Conservation (phyloP, 1,140 invertebrate species). For the Pristionchus pacificus region DNA sequence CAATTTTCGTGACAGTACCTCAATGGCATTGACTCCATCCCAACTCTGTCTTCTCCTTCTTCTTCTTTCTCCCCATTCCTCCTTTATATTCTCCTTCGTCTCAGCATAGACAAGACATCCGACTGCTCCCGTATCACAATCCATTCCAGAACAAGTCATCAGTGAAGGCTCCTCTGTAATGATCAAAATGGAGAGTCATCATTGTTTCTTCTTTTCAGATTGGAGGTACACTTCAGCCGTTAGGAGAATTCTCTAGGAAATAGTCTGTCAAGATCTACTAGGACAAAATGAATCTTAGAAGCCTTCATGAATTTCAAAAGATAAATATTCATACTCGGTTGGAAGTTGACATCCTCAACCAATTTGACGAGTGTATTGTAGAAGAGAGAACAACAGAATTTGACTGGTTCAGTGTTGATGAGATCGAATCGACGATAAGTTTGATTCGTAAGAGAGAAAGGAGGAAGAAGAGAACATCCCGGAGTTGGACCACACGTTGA, state of each 20-base stretch:
- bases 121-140: background rate
- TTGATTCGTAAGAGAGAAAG: no score
- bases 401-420: background rate
- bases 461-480: background rate
- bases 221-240: no score
- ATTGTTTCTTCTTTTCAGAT: no score
- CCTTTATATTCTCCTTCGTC: background rate
- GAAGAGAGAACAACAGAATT: background rate
- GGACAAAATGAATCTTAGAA: background rate
- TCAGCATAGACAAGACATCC: background rate
- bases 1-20: no score
- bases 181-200: no score
- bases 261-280: background rate
- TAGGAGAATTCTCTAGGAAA: no score
- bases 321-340: no score
- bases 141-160: background rate
- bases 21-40: background rate
- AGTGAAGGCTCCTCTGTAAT: background rate
- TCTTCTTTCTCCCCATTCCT: background rate
- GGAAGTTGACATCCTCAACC: background rate
- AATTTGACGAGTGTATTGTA: background rate
- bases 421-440: no score
- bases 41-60: background rate
- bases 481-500: background rate
- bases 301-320: no score